phyloP scores from a whole-genome alignment of 2,113 vertebrate species.

The Phodopus roborovskii region DNA sequence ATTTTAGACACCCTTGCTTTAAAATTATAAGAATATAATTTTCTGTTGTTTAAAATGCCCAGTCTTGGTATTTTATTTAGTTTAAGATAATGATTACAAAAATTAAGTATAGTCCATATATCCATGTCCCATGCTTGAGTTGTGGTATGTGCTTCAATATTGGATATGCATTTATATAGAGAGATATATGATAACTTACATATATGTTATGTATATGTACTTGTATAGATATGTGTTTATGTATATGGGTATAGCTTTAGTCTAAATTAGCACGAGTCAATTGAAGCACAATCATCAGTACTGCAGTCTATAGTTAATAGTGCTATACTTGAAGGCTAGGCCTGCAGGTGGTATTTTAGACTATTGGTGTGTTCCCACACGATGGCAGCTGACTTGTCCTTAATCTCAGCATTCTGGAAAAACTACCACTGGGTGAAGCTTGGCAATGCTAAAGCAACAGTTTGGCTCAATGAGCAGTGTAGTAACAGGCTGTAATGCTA shows the following conservation, averaged over 20 bases:
- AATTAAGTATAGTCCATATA: background rate
- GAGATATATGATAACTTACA: background rate
- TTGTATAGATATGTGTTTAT: background rate
- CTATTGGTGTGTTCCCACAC: background rate
- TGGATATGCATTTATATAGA: background rate
- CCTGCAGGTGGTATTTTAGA: background rate
- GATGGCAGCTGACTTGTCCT: background rate
- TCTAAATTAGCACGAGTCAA: background rate
- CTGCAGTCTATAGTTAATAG: background rate
- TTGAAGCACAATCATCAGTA: background rate
- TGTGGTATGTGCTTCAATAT: background rate
- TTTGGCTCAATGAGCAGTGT: accelerated
- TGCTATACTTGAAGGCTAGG: background rate
- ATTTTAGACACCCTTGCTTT: background rate
- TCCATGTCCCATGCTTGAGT: background rate
- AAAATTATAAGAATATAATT: background rate
- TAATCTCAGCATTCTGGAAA: background rate
- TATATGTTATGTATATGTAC: background rate
- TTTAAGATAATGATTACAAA: background rate
- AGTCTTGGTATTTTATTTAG: too few relatives aligned
- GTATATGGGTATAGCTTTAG: background rate
- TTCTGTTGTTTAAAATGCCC: background rate
- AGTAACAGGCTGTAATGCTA: background rate
- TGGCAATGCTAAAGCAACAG: background rate
- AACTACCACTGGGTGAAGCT: background rate